Percentiles rank a stretch among this genome's conserved stretches.
phyloP scores from a whole-genome alignment of 2,797 vertebrate genomes.

The Morus bassanus region DNA sequence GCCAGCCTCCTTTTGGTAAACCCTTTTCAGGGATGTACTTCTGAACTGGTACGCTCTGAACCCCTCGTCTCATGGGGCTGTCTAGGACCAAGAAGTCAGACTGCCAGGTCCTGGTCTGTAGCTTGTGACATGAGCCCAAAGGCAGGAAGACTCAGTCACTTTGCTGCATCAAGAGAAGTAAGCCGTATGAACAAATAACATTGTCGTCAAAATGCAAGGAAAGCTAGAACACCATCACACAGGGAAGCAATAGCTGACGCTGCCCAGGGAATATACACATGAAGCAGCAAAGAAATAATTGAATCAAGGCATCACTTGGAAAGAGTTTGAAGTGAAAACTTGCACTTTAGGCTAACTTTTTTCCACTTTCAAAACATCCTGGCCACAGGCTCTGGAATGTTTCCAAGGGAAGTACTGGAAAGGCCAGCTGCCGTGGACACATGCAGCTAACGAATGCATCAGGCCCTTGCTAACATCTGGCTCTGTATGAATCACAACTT shows the following conservation, averaged over 20 bases:
- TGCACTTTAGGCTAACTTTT: neutral
- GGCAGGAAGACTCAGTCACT: neutral
- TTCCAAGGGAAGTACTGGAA: neutral
- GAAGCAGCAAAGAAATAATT: neutral
- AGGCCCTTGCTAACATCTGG: neutral
- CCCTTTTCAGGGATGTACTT: neutral
- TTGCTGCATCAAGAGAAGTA: neutral
- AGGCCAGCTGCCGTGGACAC: neutral
- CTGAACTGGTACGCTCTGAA: neutral
- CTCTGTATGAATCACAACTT: neutral
- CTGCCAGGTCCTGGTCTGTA: neutral
- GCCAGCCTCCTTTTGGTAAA: neutral
- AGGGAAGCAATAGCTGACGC: neutral
- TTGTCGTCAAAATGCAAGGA: neutral
- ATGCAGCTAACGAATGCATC: neutral
- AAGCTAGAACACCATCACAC: neutral
- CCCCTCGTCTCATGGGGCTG: neutral
- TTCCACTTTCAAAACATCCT: neutral
- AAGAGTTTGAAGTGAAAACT: neutral
- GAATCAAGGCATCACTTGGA: neutral
- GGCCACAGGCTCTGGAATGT: neutral
- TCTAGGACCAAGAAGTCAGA: neutral
- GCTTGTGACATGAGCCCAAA: neutral
- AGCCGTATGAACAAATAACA: neutral
- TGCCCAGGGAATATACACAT: fast-evolving